Evolutionary conservation across 2,797 vertebrate species (phyloP).

Genomic region (Catostomus latipinnis): DNA sequence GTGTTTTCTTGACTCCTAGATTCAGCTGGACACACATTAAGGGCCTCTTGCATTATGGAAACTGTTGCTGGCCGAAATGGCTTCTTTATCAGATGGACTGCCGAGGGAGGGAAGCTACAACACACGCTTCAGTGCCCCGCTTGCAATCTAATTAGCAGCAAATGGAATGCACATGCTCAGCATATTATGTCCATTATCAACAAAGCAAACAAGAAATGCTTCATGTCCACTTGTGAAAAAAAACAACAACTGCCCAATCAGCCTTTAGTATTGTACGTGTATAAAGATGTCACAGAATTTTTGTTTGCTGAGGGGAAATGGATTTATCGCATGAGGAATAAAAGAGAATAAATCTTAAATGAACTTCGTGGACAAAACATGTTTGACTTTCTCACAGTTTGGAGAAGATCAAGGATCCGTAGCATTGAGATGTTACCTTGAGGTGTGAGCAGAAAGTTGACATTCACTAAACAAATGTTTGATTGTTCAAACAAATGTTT

Average conservation of each 20-base stretch:
- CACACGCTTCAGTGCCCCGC: constrained; percentile 73
- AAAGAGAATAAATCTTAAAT: not conserved
- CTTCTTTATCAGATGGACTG: constrained; percentile 81
- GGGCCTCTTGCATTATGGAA: constrained; percentile 74
- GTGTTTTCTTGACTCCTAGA: constrained; percentile 48
- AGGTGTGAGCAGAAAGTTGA: no score
- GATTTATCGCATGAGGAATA: constrained; percentile 52
- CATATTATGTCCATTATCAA: constrained; percentile 77
- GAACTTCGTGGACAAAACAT: no score
- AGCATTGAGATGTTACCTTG: no score
- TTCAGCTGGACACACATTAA: constrained; percentile 59
- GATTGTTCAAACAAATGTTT: no score
- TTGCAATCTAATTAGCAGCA: constrained; percentile 81
- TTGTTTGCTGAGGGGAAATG: constrained; percentile 64
- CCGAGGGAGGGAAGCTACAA: constrained; percentile 66
- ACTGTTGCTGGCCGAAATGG: constrained; percentile 79
- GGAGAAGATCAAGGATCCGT: no score
- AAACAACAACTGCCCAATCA: constrained; percentile 59
- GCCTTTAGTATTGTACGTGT: constrained; percentile 62
- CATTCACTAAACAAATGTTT: no score
- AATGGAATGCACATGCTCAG: constrained; percentile 81
- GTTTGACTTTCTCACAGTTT: no score
- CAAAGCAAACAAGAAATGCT: constrained; percentile 80
- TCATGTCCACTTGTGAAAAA: constrained; percentile 63
- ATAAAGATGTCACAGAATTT: constrained; percentile 67